phyloP scores from a whole-genome alignment of 2,113 vertebrate genomes.

The Motacilla tschutschensis region DNA sequence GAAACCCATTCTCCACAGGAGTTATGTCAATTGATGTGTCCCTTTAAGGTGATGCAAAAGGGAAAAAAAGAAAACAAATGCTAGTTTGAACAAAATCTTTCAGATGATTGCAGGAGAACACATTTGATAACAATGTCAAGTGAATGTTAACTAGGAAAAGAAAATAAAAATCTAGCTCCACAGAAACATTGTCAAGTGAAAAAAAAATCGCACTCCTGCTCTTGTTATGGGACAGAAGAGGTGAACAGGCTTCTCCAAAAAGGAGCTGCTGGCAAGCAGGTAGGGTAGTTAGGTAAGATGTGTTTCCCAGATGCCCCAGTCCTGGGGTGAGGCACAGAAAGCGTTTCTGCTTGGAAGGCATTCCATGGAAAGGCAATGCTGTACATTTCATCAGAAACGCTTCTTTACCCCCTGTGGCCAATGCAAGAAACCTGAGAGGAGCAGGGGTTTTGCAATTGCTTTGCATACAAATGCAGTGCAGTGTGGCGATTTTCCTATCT shows the following conservation, averaged over 20 bases:
- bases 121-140: slow-evolving; percentile 18
- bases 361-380: not conserved
- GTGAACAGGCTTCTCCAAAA: slow-evolving; percentile 1
- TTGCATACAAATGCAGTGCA: not conserved
- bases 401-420: not conserved
- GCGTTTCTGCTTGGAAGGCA: not conserved
- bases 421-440: not conserved
- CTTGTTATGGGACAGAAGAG: not conserved
- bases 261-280: not conserved
- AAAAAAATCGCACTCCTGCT: not conserved
- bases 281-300: not conserved
- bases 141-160: slow-evolving; percentile 16
- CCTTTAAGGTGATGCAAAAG: slow-evolving; percentile 53
- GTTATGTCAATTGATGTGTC: slow-evolving; percentile 13
- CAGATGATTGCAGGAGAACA: slow-evolving; percentile 26
- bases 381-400: not conserved
- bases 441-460: not conserved
- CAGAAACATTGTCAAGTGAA: not conserved
- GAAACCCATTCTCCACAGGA: slow-evolving; percentile 59
- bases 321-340: slow-evolving; percentile 4
- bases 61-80: slow-evolving; percentile 18
- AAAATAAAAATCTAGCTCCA: slow-evolving; percentile 3
- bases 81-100: slow-evolving; percentile 47
- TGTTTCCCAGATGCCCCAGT: not conserved
- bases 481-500: not conserved